These are phyloP conservation scores for Paramuricea clavata DNA, from an alignment of 92 coral and sea anemone species.

Conservation along the genomic window DNA sequence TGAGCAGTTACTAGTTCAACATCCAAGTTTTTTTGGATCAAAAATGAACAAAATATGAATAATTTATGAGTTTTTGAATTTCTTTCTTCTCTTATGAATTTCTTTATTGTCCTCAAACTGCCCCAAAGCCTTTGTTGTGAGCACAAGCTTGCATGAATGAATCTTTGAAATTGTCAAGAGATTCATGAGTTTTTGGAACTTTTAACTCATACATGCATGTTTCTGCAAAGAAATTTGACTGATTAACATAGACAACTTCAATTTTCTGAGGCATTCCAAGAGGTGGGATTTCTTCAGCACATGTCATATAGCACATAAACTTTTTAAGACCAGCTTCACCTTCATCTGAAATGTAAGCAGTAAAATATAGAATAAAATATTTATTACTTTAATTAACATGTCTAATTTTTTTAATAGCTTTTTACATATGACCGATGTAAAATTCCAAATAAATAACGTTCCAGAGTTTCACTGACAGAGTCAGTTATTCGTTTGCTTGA, in stretches of 20 bases:
- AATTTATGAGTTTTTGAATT: background rate
- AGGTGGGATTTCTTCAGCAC: conserved; percentile 25
- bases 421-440: no score
- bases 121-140: conserved; percentile 10
- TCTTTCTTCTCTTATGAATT: no score
- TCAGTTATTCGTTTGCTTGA: no score
- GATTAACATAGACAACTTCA: background rate
- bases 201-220: conserved; percentile 6
- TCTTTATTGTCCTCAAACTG: background rate
- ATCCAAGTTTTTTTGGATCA: background rate
- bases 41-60: background rate
- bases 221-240: background rate
- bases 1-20: background rate
- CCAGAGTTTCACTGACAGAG: no score
- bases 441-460: no score
- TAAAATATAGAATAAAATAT: background rate
- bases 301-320: conserved; percentile 5
- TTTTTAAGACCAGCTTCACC: conserved; percentile 5
- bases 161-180: background rate
- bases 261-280: conserved; percentile 39
- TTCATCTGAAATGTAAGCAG: conserved; percentile 22
- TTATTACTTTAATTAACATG: background rate
- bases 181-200: conserved; percentile 9
- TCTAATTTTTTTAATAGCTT: no score
- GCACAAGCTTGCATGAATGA: conserved; percentile 10